A percentile compares a stretch with the other conserved stretches of the same genome.
These are phyloP conservation scores for Tautogolabrus adspersus DNA, from an alignment of 2,113 vertebrate species.

Conservation along the genomic window DNA sequence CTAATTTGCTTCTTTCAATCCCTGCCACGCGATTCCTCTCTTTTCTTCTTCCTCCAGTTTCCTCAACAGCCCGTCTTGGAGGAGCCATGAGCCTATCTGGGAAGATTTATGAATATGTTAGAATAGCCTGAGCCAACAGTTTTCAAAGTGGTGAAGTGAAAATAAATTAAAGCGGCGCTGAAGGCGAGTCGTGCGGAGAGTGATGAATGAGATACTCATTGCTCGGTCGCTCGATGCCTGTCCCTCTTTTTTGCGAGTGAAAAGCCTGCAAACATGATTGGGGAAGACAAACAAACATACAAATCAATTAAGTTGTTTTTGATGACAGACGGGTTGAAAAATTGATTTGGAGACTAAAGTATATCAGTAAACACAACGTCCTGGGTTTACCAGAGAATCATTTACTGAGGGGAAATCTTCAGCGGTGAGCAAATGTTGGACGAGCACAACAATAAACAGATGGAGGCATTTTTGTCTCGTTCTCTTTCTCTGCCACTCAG, in stretches of 20 bases:
- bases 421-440: constrained; percentile 54
- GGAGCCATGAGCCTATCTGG: constrained; percentile 80
- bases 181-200: constrained; percentile 81
- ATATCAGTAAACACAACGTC: constrained; percentile 56
- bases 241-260: constrained; percentile 57
- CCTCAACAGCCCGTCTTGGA: constrained; percentile 76
- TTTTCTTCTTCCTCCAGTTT: constrained; percentile 63
- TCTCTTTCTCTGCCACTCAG: neutral
- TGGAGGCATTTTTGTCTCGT: constrained; percentile 21
- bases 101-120: constrained; percentile 88
- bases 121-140: constrained; percentile 87
- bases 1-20: constrained; percentile 69
- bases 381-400: constrained; percentile 38
- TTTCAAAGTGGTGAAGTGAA: constrained; percentile 86
- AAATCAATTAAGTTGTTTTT: constrained; percentile 69
- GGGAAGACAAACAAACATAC: constrained; percentile 65
- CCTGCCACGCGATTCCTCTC: constrained; percentile 33
- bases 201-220: constrained; percentile 87
- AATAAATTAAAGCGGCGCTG: constrained; percentile 85
- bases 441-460: constrained; percentile 42
- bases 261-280: constrained; percentile 56
- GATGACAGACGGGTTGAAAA: constrained; percentile 60
- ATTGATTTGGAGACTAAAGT: constrained; percentile 60
- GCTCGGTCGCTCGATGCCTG: constrained; percentile 69
- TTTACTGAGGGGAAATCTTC: constrained; percentile 52